phyloP scores from a whole-genome alignment of 2,113 vertebrate genomes.

The Gadus chalcogrammus region DNA sequence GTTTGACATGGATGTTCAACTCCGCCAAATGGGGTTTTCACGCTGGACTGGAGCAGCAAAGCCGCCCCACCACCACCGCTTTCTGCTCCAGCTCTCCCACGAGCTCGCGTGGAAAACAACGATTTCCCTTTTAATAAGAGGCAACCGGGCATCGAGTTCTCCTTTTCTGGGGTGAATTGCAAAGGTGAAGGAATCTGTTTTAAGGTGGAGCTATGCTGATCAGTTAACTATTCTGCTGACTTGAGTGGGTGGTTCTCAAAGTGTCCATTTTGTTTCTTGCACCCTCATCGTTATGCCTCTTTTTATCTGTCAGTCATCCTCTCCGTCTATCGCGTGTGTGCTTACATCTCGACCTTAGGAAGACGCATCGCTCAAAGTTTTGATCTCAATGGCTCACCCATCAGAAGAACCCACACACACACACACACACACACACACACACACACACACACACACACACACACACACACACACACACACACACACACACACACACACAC shows the following conservation, averaged over 20 bases:
- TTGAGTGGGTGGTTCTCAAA: background rate
- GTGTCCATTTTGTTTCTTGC: background rate
- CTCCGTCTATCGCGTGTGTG: background rate
- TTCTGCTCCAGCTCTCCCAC: conserved; percentile 28
- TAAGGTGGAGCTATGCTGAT: conserved; percentile 24
- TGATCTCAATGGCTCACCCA: conserved; percentile 31
- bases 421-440: conserved; percentile 3
- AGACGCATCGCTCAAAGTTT: conserved; percentile 30
- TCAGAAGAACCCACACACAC: background rate
- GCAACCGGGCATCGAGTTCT: conserved; percentile 33
- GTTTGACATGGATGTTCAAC: conserved; percentile 19
- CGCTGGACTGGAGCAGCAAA: conserved; percentile 20
- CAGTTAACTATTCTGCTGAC: background rate
- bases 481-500: conserved; percentile 8
- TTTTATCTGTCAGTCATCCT: background rate
- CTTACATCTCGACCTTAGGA: conserved; percentile 22
- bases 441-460: conserved; percentile 8
- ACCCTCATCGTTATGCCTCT: background rate
- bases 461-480: conserved; percentile 13
- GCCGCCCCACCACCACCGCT: conserved; percentile 14
- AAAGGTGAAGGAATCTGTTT: conserved; percentile 36
- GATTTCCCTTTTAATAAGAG: conserved; percentile 36
- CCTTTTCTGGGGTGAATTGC: conserved; percentile 26
- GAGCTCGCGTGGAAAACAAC: conserved; percentile 8
- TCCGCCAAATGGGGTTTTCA: conserved; percentile 46